Percentiles rank a stretch among this genome's conserved stretches.
Conservation (phyloP, 2,797 vertebrate genomes). For the Lacerta bilineata region DNA sequence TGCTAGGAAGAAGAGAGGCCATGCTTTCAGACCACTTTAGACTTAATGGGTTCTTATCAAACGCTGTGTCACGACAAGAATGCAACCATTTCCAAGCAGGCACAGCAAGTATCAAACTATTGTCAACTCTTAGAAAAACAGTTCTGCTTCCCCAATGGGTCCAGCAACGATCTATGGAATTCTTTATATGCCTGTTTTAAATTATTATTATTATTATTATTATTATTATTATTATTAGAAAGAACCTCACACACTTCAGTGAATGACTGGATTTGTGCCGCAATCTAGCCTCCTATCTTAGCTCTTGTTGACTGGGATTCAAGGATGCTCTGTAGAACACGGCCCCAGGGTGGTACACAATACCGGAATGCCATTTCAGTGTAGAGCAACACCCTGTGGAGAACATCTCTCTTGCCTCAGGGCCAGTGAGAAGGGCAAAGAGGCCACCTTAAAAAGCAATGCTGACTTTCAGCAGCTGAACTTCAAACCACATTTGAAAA, state of each 20-base stretch:
- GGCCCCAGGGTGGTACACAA: slow-evolving; percentile 6
- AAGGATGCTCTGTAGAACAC: slow-evolving; percentile 24
- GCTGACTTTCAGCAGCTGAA: neutral
- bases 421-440: neutral
- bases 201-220: no score
- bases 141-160: neutral
- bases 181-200: neutral
- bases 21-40: neutral
- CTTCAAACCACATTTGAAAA: slow-evolving; percentile 4
- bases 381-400: neutral
- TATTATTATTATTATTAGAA: neutral
- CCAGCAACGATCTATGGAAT: neutral
- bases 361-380: neutral
- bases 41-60: neutral
- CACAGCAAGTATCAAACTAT: neutral
- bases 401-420: slow-evolving; percentile 19
- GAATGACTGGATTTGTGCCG: neutral
- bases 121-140: neutral
- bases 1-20: neutral
- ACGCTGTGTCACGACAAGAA: neutral
- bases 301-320: neutral
- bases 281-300: neutral
- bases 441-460: neutral
- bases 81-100: neutral
- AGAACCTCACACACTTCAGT: neutral